Evolutionary conservation across 2,797 vertebrate species (phyloP), one percentile per base, ranked within the genome.

Genomic region (Apogon talboti): DNA sequence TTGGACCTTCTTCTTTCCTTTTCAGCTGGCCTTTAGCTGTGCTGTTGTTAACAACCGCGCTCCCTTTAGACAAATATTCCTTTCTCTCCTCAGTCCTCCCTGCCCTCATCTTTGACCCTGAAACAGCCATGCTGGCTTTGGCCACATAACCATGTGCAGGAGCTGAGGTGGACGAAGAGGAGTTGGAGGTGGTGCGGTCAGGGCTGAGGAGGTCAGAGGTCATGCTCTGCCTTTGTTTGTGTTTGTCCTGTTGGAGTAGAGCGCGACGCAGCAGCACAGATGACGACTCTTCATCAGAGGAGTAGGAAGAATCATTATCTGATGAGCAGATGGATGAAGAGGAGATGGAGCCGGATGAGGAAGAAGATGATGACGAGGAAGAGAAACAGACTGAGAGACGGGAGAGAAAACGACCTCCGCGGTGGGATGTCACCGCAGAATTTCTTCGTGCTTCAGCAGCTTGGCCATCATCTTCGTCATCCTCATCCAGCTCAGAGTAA

Each of bases 291-390:
- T 98, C 98, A 0, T 98, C 98, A 33, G 96, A 99, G 65, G 94
- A 98, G 77, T 97, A 98, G 0, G 97, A 98, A n/a, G 96, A 97
- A 72, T 99, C 98, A 0, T 99, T 98, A 79, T 98, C 97, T 0
- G 97, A 97, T 47, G 98, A 98, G 84, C 95, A 99, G 78, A 98
- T 90, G 74, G 96, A 97, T n/a, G 98, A 98, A 21, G 96, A 97
- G 77, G 97, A 98, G 78, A 96, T 62, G 24, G 97, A 98, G 59
- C 96, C 96, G 0, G 97, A 98, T 65, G 95, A 97, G 33, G 97
- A 98, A 0, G 97, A 96, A 7, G 96, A 96, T 60, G 97, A 98
- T 0, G 97, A 98, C 6, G 98, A 98, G 2, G 97, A 98, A 0
- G 97, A 97, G 14, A 96, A 98, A 7, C 96, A 98, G 62, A 95